Conservation (phyloP, 1,140 invertebrate species). For the Eciton burchellii region DNA sequence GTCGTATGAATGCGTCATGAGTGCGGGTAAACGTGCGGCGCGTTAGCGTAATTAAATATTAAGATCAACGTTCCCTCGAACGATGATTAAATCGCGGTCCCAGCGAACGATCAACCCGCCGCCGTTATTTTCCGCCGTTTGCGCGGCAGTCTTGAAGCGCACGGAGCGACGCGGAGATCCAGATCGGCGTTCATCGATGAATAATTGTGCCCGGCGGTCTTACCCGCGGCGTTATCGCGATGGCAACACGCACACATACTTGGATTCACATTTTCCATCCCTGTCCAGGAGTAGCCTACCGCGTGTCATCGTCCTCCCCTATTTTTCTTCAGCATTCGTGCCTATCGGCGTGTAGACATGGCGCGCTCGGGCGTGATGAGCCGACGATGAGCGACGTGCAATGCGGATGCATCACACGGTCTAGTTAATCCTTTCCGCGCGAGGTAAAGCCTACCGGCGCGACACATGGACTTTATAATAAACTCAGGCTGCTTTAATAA, state of each 20-base stretch:
- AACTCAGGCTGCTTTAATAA: slow-evolving; percentile 48
- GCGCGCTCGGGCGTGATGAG: slow-evolving; percentile 44
- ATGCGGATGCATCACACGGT: slow-evolving; percentile 64
- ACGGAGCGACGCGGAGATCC: slow-evolving; percentile 31
- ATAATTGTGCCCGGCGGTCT: slow-evolving; percentile 38
- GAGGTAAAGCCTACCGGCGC: slow-evolving; percentile 40
- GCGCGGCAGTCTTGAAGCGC: slow-evolving; percentile 21
- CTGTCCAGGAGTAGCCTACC: slow-evolving; percentile 1
- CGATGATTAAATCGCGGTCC: slow-evolving; percentile 27
- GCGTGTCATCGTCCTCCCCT: slow-evolving; percentile 33
- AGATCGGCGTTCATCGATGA: slow-evolving; percentile 47
- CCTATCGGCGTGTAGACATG: slow-evolving; percentile 29
- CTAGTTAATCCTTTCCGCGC: slow-evolving; percentile 67
- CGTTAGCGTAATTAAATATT: neutral
- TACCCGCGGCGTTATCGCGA: neutral
- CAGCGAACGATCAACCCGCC: neutral
- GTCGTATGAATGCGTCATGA: slow-evolving; percentile 8
- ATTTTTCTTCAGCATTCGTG: slow-evolving; percentile 6
- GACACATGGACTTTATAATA: slow-evolving; percentile 49
- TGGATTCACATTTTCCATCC: slow-evolving; percentile 47
- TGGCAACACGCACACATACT: slow-evolving; percentile 26
- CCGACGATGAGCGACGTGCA: slow-evolving; percentile 49
- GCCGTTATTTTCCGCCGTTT: slow-evolving; percentile 4
- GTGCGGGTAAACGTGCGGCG: neutral
- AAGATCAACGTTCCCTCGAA: slow-evolving; percentile 1